A percentile compares a stretch with the other conserved stretches of the same genome.
phyloP scores from a whole-genome alignment of 2,797 vertebrate genomes.

The Arrhamphus sclerolepis region DNA sequence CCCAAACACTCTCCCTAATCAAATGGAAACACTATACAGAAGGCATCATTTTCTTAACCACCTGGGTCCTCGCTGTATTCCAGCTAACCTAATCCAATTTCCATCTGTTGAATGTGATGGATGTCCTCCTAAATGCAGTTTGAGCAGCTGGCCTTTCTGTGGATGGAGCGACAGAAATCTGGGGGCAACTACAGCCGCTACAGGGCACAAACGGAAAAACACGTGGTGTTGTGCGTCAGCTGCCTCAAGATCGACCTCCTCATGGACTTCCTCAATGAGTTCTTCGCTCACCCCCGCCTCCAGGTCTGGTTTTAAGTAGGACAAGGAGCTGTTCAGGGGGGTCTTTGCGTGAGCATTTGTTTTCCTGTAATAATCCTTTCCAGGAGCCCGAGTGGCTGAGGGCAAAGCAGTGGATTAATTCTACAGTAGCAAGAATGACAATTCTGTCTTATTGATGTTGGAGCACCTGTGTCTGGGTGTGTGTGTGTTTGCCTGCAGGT shows the following conservation, averaged over 20 bases:
- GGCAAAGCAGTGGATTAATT: slow-evolving; percentile 65
- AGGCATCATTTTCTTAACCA: slow-evolving; percentile 37
- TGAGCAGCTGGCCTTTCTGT: slow-evolving; percentile 88
- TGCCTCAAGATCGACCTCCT: slow-evolving; percentile 87
- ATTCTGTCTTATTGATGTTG: slow-evolving; percentile 40
- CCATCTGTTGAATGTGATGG: slow-evolving; percentile 64
- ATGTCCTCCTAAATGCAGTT: slow-evolving; percentile 73
- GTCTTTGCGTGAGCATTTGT: slow-evolving; percentile 11
- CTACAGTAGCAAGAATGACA: slow-evolving; percentile 46
- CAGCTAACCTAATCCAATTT: slow-evolving; percentile 60
- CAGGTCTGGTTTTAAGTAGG: slow-evolving; percentile 74
- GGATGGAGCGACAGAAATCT: slow-evolving; percentile 88
- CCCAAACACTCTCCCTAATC: slow-evolving; percentile 57
- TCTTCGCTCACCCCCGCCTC: slow-evolving; percentile 85
- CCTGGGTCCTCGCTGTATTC: slow-evolving; percentile 40
- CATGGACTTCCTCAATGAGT: slow-evolving; percentile 89
- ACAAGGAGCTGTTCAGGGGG: slow-evolving; percentile 13
- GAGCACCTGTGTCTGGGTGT: slow-evolving; percentile 38
- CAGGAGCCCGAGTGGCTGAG: slow-evolving; percentile 49
- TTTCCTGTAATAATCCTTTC: slow-evolving; percentile 64
- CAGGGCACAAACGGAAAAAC: slow-evolving; percentile 87
- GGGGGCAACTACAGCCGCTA: slow-evolving; percentile 89
- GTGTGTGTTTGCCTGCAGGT: slow-evolving; percentile 28
- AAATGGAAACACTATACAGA: slow-evolving; percentile 46
- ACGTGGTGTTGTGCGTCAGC: slow-evolving; percentile 87